Base-by-base conservation (phyloP, 2,797 vertebrate species). In the Aphelocoma californica region DNA sequence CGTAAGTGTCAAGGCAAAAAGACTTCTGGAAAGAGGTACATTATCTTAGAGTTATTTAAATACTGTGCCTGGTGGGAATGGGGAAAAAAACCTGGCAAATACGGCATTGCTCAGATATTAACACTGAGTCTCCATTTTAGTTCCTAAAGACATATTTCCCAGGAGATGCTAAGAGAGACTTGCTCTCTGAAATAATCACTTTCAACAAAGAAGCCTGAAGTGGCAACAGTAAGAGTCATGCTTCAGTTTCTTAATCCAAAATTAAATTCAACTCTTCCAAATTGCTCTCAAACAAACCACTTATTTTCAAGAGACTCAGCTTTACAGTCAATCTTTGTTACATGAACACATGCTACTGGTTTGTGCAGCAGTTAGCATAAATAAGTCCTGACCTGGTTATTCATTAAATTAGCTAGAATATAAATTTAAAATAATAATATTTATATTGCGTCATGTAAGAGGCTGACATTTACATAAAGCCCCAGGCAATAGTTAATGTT, bases 371-470 rank as follows among this genome's bases (percentile, higher is more conserved):
- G 45, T 75, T 89, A 60, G 56, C 54, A 71, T 56, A 92, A 87
- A 4, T 89, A 86, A 85, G 72, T 83, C 57, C 34, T 93, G 69
- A 96, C 50, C 75, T 78, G 54, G 81, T 86, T 92, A 92, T 64
- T 92, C 79, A 89, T 88, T 94, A 89, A 72, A 70, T 66, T 75
- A 91, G 34, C 54, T 51, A 17, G 72, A 93, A 71, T 65, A 85
- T 51, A 91, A 81, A 89, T 83, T 82, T 54, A 36, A 94, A 89
- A 60, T 62, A 93, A n/a, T 66, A 94, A 32, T 70, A 93, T 74
- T 88, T 91, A 72, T 54, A 83, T 44, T 89, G 75, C 28, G 0
- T 54, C 84, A 42, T 2, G 25, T 32, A 84, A 73, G 38, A 92
- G 29, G 34, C 8, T 88, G 58, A 61, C n/a, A 85, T 87, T 87